Conservation (phyloP, 2,113 vertebrate genomes). For the Sphaerodactylus townsendi region DNA sequence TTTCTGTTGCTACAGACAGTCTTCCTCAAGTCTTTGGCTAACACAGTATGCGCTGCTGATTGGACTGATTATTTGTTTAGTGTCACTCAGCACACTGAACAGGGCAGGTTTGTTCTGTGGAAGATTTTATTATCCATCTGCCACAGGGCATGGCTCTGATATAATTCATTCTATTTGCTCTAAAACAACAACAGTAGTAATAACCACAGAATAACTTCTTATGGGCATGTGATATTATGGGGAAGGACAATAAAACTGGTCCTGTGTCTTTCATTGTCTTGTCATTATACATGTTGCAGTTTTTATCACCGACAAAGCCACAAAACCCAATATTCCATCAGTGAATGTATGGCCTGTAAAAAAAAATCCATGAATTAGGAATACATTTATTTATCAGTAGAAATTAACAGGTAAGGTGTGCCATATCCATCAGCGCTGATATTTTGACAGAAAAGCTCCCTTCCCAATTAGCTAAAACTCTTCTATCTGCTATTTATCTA, state of each 20-base stretch:
- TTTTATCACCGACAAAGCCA: constrained; percentile 33
- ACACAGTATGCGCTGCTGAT: constrained; percentile 8
- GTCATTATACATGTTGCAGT: constrained; percentile 13
- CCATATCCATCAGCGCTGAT: constrained; percentile 2
- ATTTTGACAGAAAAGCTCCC: constrained; percentile 39
- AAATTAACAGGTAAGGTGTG: constrained; percentile 33
- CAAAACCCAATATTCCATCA: constrained; percentile 28
- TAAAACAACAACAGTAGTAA: constrained; percentile 57
- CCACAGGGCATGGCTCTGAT: constrained; percentile 39
- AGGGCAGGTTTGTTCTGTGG: constrained; percentile 66
- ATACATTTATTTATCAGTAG: constrained; percentile 34
- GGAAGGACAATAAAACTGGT: background rate
- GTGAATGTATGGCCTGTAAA: background rate
- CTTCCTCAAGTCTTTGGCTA: constrained; percentile 37
- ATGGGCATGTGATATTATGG: constrained; percentile 23
- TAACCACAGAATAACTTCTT: constrained; percentile 50
- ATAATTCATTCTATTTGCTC: constrained; percentile 71
- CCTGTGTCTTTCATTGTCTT: constrained; percentile 32
- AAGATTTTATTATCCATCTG: constrained; percentile 73
- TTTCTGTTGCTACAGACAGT: constrained; percentile 23
- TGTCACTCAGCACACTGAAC: constrained; percentile 59
- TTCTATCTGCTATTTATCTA: constrained; percentile 13
- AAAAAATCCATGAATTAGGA: constrained; percentile 22
- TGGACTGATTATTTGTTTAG: constrained; percentile 63
- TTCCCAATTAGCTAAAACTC: constrained; percentile 4